Conservation (phyloP, 1,140 invertebrate species). For the Drosophila suzukii region DNA sequence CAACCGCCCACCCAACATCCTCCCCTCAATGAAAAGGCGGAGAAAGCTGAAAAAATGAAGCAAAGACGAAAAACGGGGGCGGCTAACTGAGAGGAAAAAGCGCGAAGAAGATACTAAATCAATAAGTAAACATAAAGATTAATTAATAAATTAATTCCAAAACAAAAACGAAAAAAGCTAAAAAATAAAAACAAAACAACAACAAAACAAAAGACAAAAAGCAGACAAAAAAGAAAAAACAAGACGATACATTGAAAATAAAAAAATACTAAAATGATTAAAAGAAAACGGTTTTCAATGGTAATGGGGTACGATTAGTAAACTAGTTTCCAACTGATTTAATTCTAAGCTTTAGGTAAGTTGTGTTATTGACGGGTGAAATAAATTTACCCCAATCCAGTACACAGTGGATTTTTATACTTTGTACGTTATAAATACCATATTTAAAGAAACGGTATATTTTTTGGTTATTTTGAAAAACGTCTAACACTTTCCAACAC, state of each 20-base stretch:
- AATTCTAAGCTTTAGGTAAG: not conserved
- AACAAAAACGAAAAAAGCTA: slow-evolving; percentile 17
- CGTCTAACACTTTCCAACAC: not conserved
- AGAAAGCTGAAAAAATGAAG: slow-evolving; percentile 7
- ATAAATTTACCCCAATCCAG: not conserved
- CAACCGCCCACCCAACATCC: slow-evolving; percentile 1
- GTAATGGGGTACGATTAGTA: not conserved
- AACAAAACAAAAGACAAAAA: slow-evolving; percentile 34
- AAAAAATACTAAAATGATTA: slow-evolving; percentile 50
- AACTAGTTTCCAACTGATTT: not conserved
- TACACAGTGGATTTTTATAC: too few species aligned
- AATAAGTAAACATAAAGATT: slow-evolving; percentile 50
- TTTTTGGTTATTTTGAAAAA: not conserved
- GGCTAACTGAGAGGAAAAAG: slow-evolving; percentile 1
- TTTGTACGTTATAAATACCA: too few species aligned
- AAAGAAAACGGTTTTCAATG: slow-evolving; percentile 13
- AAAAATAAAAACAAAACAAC: slow-evolving; percentile 15
- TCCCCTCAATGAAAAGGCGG: not conserved
- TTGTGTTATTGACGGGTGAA: too few species aligned
- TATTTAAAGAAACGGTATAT: not conserved
- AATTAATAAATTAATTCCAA: slow-evolving; percentile 49
- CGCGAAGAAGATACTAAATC: slow-evolving; percentile 47
- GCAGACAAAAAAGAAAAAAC: slow-evolving; percentile 33
- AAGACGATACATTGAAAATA: slow-evolving; percentile 51
- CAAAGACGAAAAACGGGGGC: slow-evolving; percentile 7